Base-by-base conservation (phyloP, 2,888 invertebrate genomes). In the Orthosia gracilis region DNA sequence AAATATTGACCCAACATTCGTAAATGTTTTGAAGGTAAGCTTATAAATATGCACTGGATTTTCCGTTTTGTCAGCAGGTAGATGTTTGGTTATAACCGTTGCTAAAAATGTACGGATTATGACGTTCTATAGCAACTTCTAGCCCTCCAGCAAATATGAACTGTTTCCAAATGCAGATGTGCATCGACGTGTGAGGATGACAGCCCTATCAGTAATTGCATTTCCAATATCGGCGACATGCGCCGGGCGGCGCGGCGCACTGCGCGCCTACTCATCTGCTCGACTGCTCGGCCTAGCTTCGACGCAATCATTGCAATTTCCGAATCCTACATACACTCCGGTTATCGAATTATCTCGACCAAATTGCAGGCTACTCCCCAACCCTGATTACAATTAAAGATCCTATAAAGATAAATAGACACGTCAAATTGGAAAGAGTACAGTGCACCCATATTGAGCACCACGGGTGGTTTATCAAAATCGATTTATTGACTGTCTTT, bases 231-330 rank as follows among this genome's bases (percentile, higher is more conserved):
- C 83, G 83, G 79, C 83, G 84, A 82, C 86, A 85, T 84, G 87
- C 86, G 87, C 86, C 83, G 63, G 72, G 78, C 80, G 83, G 74
- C 40, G 59, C 64, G 59, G 87, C 86, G 84, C 80, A 69, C 72
- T 80, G 78, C 83, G 79, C 84, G 83, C 78, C 89, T 84, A 87
- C 85, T 88, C 88, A 89, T 88, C 89, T 86, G 84, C 85, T 72
- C 78, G 83, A 84, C 88, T 85, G 86, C 85, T 72, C 80, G 83
- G 85, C 85, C 86, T 85, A 84, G 85, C 87, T 87, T 87, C 90
- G 89, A 89, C 85, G 92, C 93, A 94, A 94, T 95, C 94, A 95
- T 92, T 91, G 92, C 93, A 93, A 95, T 95, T 94, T 96, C 95
- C 96, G 93, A 92, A 91, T 89, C 85, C 88, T 90, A 89, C 88